Percentiles rank a stretch among this genome's conserved stretches.
Conservation (phyloP, 2,888 invertebrate genomes). For the Cyrtodaria siliqua region DNA sequence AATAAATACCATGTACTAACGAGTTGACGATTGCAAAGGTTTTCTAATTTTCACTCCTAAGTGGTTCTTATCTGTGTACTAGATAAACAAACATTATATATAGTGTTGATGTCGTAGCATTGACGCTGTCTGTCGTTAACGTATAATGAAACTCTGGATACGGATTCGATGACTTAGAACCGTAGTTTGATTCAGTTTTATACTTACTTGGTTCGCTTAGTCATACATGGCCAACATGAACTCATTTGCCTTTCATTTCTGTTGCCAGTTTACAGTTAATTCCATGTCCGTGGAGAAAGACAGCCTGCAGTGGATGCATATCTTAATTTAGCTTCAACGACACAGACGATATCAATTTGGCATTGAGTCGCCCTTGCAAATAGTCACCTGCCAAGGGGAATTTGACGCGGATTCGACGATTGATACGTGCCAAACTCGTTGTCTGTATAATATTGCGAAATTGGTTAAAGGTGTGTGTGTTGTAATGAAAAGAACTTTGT, state of each 20-base stretch:
- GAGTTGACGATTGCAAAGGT: no score
- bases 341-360: constrained; percentile 97
- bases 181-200: no score
- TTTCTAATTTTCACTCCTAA: no score
- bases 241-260: constrained; percentile 92
- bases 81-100: no score
- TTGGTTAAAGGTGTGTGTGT: no score
- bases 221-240: constrained; percentile 95
- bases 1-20: no score
- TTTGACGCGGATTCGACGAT: constrained; percentile 74
- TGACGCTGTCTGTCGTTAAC: no score
- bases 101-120: no score
- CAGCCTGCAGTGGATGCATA: constrained; percentile 88
- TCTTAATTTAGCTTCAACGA: constrained; percentile 94
- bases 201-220: constrained; percentile 93
- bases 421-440: constrained; percentile 90
- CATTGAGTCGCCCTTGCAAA: constrained; percentile 94
- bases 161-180: no score
- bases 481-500: no score
- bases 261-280: constrained; percentile 74
- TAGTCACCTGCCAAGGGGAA: constrained; percentile 93
- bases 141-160: no score
- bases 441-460: constrained; percentile 93
- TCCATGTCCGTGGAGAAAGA: constrained; percentile 75
- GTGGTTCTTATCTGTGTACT: no score